Percentiles rank a stretch among this genome's conserved stretches.
phyloP scores from a whole-genome alignment of 2,113 vertebrate species.

The Amazona guildingii region DNA sequence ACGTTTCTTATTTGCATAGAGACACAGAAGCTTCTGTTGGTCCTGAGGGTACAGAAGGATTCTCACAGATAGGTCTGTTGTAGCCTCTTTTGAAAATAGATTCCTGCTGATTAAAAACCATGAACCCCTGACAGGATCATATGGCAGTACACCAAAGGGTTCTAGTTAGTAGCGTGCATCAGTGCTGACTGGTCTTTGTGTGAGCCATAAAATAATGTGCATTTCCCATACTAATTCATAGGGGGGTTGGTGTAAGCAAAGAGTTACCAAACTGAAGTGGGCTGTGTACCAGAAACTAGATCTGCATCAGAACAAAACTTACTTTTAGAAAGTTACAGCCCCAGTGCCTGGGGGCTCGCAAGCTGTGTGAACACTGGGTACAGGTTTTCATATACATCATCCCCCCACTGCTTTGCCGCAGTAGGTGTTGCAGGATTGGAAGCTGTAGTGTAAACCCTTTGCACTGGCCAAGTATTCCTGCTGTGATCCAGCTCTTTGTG shows the following conservation, averaged over 20 bases:
- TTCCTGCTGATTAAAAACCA: background rate
- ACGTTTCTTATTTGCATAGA: background rate
- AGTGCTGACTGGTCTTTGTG: background rate
- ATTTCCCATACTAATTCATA: background rate
- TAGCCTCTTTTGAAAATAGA: background rate
- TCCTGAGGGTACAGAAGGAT: background rate
- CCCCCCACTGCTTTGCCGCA: background rate
- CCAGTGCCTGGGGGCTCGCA: background rate
- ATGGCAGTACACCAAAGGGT: background rate
- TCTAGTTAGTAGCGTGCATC: background rate
- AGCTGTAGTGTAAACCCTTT: background rate
- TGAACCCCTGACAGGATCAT: background rate
- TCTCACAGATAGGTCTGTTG: background rate
- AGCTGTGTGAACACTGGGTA: background rate
- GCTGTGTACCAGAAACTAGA: background rate
- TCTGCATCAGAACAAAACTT: background rate
- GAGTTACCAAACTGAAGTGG: background rate
- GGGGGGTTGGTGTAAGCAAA: background rate
- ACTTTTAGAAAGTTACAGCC: background rate
- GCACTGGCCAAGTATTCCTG: background rate
- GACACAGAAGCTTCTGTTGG: background rate
- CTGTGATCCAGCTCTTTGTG: background rate
- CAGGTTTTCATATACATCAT: background rate
- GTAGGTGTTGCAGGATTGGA: background rate
- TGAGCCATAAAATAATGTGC: background rate